Percentiles rank a stretch among this genome's conserved stretches.
Conservation (phyloP, 2,113 vertebrate species). For the Macquaria ambigua region DNA sequence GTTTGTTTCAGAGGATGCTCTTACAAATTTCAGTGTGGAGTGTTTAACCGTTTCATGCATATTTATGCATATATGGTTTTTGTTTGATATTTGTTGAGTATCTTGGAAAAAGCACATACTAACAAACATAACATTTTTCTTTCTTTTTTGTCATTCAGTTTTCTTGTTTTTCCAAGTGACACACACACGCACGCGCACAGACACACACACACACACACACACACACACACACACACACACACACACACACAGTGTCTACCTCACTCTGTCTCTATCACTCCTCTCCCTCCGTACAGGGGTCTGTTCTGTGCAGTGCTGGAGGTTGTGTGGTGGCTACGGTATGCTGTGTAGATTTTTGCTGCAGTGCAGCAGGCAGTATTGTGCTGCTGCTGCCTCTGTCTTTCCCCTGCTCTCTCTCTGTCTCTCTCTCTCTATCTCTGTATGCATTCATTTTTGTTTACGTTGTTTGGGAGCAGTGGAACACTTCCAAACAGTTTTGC, state of each 20-base stretch:
- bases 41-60: conserved; percentile 5
- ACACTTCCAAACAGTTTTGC: conserved; percentile 83
- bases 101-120: background rate
- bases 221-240: background rate
- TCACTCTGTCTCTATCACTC: conserved; percentile 34
- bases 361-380: conserved; percentile 95
- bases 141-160: background rate
- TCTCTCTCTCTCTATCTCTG: conserved; percentile 1
- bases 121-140: background rate
- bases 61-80: conserved; percentile 4
- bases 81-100: conserved; percentile 37
- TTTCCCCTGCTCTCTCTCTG: conserved; percentile 71
- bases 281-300: conserved; percentile 54
- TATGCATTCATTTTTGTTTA: conserved; percentile 78
- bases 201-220: background rate
- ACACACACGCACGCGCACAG: background rate
- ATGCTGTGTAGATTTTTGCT: conserved; percentile 90
- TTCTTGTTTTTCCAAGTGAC: background rate
- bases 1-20: background rate
- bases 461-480: conserved; percentile 77
- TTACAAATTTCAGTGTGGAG: background rate
- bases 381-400: conserved; percentile 83
- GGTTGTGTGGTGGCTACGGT: conserved; percentile 83
- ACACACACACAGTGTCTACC: background rate
- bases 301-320: conserved; percentile 78